Conservation (phyloP, 2,797 vertebrate species). For the Antennarius maculatus region DNA sequence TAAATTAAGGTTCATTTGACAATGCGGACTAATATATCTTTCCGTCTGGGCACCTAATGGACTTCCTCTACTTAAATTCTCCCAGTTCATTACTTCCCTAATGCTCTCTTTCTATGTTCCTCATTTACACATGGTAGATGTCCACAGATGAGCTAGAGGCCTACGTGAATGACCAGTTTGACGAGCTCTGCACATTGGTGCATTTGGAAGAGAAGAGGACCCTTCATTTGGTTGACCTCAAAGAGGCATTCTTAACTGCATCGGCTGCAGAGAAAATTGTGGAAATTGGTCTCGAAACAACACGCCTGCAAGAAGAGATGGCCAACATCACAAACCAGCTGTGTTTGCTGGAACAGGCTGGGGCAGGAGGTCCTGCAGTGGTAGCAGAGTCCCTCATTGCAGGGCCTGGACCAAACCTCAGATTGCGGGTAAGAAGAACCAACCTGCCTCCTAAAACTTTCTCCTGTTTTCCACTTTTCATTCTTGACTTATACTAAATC, state of each 20-base stretch:
- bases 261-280: constrained; percentile 85
- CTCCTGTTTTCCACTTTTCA: not conserved
- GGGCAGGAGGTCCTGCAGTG: constrained; percentile 56
- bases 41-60: not conserved
- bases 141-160: constrained; percentile 82
- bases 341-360: constrained; percentile 81
- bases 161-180: constrained; percentile 85
- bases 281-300: constrained; percentile 81
- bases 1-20: constrained; percentile 16
- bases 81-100: not conserved
- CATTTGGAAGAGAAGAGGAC: constrained; percentile 84
- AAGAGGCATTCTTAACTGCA: constrained; percentile 85
- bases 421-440: constrained; percentile 54
- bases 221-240: constrained; percentile 85
- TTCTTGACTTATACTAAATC: too few relatives aligned
- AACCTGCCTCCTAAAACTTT: not conserved
- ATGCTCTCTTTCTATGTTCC: constrained; percentile 2
- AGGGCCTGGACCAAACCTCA: constrained; percentile 40
- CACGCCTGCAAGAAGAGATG: constrained; percentile 89
- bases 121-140: constrained; percentile 68
- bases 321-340: constrained; percentile 85
- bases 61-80: not conserved
- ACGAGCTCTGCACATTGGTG: constrained; percentile 83
- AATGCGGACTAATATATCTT: not conserved
- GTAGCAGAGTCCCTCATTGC: constrained; percentile 44